Conservation (phyloP, 2,113 vertebrate genomes). For the Spea bombifrons region DNA sequence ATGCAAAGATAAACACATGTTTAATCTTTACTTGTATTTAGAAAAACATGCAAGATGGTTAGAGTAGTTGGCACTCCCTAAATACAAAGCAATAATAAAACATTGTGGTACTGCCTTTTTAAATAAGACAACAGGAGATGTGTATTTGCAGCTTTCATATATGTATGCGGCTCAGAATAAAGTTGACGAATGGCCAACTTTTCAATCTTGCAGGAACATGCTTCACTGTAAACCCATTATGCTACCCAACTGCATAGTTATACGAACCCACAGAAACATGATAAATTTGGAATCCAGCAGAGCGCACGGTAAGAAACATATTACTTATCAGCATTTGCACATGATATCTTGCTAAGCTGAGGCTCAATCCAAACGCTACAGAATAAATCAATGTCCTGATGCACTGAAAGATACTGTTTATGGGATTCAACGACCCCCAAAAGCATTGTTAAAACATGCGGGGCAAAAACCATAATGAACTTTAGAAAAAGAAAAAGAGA, state of each 20-base stretch:
- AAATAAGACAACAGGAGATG: slow-evolving; percentile 27
- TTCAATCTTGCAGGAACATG: slow-evolving; percentile 28
- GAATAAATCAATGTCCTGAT: slow-evolving; percentile 17
- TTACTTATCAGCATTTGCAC: slow-evolving; percentile 35
- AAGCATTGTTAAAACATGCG: rapidly evolving
- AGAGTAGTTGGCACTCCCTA: too few species aligned
- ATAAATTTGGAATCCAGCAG: slow-evolving; percentile 50
- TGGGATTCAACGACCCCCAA: slow-evolving; percentile 12
- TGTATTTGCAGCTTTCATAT: slow-evolving; percentile 34
- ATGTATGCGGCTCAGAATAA: slow-evolving; percentile 38
- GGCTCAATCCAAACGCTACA: slow-evolving; percentile 39
- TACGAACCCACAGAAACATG: slow-evolving; percentile 38
- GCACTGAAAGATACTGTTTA: slow-evolving; percentile 6
- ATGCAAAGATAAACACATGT: too few species aligned
- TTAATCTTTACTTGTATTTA: too few species aligned
- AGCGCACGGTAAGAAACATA: slow-evolving; percentile 31
- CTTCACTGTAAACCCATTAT: slow-evolving; percentile 43
- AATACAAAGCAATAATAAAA: too few species aligned
- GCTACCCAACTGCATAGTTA: slow-evolving; percentile 39
- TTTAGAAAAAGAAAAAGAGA: slow-evolving; percentile 13
- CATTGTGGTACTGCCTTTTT: not conserved
- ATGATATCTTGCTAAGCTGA: slow-evolving; percentile 40
- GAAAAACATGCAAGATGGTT: too few species aligned
- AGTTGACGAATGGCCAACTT: slow-evolving; percentile 42
- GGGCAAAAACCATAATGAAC: slow-evolving; percentile 6